These are phyloP conservation scores for Horisme vitalbata DNA, from an alignment of 2,888 invertebrate species.

Conservation along the genomic window DNA sequence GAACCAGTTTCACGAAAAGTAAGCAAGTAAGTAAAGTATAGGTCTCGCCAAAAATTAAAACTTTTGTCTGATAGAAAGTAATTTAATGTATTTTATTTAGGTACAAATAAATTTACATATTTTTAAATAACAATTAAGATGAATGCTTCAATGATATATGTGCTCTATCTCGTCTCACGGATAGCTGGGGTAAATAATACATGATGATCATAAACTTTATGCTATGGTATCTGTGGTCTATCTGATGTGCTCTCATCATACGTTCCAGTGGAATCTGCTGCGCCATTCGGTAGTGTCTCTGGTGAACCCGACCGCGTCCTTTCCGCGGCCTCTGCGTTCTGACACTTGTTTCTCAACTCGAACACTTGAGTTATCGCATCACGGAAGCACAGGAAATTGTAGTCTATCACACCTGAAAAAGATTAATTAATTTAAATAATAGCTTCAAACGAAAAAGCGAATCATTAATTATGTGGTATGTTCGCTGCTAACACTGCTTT, in stretches of 20 bases:
- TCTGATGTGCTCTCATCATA: conserved; percentile 53
- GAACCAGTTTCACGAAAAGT: no score
- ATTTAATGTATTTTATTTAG: conserved; percentile 11
- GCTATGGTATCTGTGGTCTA: conserved; percentile 60
- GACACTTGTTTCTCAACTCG: conserved; percentile 89
- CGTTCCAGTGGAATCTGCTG: conserved; percentile 55
- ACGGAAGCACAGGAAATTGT: conserved; percentile 98
- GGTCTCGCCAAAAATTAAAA: no score
- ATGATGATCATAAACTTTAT: conserved; percentile 29
- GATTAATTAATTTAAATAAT: conserved; percentile 16
- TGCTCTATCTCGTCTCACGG: conserved; percentile 1
- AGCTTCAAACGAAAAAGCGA: no score
- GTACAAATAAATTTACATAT: conserved; percentile 18
- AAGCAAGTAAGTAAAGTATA: conserved; percentile 5
- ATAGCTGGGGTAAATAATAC: not conserved
- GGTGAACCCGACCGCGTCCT: conserved; percentile 53
- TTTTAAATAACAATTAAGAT: conserved; percentile 13
- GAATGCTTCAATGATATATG: conserved; percentile 8
- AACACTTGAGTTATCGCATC: conserved; percentile 98
- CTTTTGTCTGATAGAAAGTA: no score
- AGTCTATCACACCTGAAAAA: conserved; percentile 95
- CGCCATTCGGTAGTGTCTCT: conserved; percentile 64
- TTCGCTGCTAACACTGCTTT: no score
- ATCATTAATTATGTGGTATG: no score
- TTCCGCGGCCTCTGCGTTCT: conserved; percentile 63